Evolutionary conservation across 2,888 invertebrate genomes (phyloP).

Genomic region (Protonemura montana): DNA sequence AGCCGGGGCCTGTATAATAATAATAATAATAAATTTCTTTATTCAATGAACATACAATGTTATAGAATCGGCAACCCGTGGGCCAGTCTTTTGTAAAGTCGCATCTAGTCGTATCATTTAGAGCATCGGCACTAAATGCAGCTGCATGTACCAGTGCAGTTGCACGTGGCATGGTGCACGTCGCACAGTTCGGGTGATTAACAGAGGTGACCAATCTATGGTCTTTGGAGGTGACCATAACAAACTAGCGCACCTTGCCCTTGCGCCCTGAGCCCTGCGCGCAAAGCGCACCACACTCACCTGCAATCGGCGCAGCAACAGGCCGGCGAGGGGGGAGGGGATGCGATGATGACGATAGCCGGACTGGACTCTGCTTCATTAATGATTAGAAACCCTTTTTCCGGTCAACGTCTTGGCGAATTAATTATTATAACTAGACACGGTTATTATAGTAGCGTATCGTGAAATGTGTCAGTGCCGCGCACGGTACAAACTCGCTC

Average conservation of each 20-base stretch:
- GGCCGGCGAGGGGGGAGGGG: background rate
- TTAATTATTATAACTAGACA: conserved; percentile 4
- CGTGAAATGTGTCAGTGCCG: background rate
- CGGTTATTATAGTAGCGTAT: background rate
- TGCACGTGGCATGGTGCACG: background rate
- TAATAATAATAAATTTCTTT: no score
- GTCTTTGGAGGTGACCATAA: background rate
- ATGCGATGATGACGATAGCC: background rate
- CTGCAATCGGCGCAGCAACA: background rate
- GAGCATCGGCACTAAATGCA: background rate
- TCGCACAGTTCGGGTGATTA: background rate
- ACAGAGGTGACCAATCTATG: background rate
- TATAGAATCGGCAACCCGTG: no score
- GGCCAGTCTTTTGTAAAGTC: no score
- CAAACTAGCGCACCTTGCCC: background rate
- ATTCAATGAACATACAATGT: no score
- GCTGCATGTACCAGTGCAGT: background rate
- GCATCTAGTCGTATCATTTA: no score
- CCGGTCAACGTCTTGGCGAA: conserved; percentile 7
- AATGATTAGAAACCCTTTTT: conserved; percentile 12
- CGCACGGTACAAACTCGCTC: background rate
- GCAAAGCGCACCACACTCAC: background rate
- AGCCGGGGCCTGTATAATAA: background rate
- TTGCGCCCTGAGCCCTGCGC: background rate
- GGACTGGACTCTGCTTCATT: background rate